Evolutionary conservation across 2,797 vertebrate genomes (phyloP), one percentile per base, ranked within the genome.

Genomic region (Platyrinchus mystaceus): DNA sequence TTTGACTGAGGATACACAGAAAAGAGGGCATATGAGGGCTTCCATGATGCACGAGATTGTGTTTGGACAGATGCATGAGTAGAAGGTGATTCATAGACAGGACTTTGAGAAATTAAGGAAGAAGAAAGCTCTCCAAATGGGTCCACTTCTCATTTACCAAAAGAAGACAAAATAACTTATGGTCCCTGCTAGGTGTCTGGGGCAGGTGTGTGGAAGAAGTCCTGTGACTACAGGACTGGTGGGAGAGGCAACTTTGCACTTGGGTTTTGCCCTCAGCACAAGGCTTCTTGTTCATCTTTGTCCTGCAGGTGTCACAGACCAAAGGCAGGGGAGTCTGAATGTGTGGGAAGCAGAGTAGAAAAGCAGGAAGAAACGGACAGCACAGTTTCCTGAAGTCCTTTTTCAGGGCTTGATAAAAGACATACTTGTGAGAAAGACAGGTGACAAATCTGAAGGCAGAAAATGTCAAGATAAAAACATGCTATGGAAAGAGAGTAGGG

Each of bases 381-480:
- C 13, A 27, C 17, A 47, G 32, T 55, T 94, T 78, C 71, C 55
- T 73, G 36, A 55, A 46, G 18, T 53, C 34, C 18, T 36, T 66
- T 67, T 68, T 73, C 28, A 53, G 56, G 41, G 58, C 49, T 87
- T 58, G 30, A 22, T 36, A 58, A 64, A 63, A 80, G 24, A 70
- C 8, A 39, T 21, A n/a, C 41, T 84, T 83, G 39, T 74, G 46
- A 41, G 39, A 87, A 89, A 89, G 76, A 59, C 28, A 75, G 39
- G 46, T 73, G 73, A 77, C 63, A 92, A 95, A 67, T 73, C 32
- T 59, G 47, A 73, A 56, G 37, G 37, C 52, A 90, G 77, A 86
- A 94, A 84, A 90, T 14, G 34, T 62, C 66, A 62, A 91, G 80
- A 84, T 52, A 84, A 88, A 90, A 75, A 50, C 41, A 50, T 22